Conservation (phyloP, 2,113 vertebrate species). For the Illadopsis cleaveri region DNA sequence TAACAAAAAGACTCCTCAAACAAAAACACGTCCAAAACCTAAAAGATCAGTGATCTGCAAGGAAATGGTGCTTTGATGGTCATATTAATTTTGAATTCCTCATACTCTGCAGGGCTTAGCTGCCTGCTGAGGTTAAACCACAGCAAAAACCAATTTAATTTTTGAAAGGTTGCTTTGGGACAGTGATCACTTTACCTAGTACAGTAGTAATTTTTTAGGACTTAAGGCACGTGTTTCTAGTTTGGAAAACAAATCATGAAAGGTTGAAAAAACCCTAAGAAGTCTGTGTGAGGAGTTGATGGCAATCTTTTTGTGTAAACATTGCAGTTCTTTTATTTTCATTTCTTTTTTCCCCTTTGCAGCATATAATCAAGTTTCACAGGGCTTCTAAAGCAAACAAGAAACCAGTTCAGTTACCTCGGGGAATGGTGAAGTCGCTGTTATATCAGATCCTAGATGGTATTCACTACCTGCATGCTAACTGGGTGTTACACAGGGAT, state of each 20-base stretch:
- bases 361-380: conserved; percentile 99
- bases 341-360: conserved; percentile 71
- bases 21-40: background rate
- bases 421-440: conserved; percentile 99
- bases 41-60: background rate
- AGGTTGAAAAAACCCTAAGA: background rate
- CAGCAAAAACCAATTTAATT: background rate
- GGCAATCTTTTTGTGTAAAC: background rate
- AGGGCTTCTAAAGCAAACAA: conserved; percentile 99
- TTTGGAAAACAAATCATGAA: background rate
- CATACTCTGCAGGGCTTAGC: background rate
- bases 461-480: conserved; percentile 99
- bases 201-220: background rate
- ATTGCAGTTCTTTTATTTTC: background rate
- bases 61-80: background rate
- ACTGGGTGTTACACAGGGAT: conserved; percentile 99
- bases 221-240: background rate
- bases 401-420: conserved; percentile 98
- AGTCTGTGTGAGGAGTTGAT: background rate
- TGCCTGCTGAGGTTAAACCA: background rate
- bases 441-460: conserved; percentile 99
- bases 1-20: background rate
- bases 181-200: background rate
- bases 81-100: background rate
- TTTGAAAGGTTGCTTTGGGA: background rate